A percentile compares a stretch with the other conserved stretches of the same genome.
These are phyloP conservation scores for Gallinago solitaria DNA, from an alignment of 2,797 vertebrate species.

Conservation along the genomic window DNA sequence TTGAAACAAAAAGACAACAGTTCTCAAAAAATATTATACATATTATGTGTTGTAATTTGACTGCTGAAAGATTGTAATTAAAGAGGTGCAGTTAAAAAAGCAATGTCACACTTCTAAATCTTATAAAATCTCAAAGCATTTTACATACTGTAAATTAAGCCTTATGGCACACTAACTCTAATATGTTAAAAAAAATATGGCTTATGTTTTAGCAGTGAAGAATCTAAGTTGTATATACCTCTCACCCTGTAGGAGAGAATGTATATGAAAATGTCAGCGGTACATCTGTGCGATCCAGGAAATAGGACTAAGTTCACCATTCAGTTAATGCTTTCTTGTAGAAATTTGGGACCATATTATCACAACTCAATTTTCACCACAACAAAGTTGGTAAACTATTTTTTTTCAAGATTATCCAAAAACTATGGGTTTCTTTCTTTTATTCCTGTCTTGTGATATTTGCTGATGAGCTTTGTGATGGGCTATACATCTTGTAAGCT, in stretches of 20 bases:
- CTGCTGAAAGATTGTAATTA: neutral
- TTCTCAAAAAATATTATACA: neutral
- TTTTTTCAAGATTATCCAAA: neutral
- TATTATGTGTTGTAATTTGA: neutral
- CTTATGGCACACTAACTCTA: neutral
- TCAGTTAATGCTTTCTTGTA: neutral
- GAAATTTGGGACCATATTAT: neutral
- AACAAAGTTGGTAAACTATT: neutral
- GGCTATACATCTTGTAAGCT: neutral
- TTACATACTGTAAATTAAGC: neutral
- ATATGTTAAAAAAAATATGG: neutral
- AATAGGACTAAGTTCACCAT: neutral
- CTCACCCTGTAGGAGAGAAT: neutral
- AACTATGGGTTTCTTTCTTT: neutral
- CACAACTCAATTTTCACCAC: neutral
- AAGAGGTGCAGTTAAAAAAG: neutral
- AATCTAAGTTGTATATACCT: neutral
- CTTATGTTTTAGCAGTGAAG: neutral
- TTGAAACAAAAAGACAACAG: neutral
- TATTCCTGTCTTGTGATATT: neutral
- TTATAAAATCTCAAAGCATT: neutral
- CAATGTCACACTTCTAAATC: neutral
- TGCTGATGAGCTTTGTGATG: neutral
- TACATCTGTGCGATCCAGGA: neutral
- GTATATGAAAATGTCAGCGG: neutral